Percentiles rank a stretch among this genome's conserved stretches.
Evolutionary conservation across 2,113 vertebrate genomes (phyloP).

Genomic region (Cavia porcellus): DNA sequence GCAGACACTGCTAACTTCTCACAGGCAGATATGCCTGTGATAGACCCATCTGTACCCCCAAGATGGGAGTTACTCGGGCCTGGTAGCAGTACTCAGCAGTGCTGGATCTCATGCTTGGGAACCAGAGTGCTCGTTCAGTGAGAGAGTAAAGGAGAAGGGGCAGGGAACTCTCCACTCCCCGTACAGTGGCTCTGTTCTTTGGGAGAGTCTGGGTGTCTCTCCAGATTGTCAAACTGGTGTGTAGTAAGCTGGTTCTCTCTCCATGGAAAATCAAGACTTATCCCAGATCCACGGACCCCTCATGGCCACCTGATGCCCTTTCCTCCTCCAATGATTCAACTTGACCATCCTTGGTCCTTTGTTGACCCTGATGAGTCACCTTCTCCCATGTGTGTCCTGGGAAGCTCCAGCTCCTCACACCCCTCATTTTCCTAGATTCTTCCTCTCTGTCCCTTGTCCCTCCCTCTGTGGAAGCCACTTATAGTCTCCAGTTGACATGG

Average conservation of each 20-base stretch:
- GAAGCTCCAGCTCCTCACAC: not conserved
- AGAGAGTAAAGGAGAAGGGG: not conserved
- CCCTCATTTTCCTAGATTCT: not conserved
- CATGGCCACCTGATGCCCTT: not conserved
- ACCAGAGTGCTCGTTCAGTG: not conserved
- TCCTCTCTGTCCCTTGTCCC: fast-evolving
- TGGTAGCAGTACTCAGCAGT: not conserved
- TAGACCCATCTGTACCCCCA: not conserved
- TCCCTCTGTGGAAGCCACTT: fast-evolving
- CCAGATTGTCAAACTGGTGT: not conserved
- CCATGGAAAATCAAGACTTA: not conserved
- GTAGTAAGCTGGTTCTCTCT: not conserved
- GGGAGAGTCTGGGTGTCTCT: not conserved
- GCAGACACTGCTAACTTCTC: not conserved
- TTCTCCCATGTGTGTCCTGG: fast-evolving
- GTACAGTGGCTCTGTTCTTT: not conserved
- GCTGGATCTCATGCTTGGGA: not conserved
- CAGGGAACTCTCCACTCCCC: not conserved
- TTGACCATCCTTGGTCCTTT: not conserved
- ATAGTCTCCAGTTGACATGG: not conserved
- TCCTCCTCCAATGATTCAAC: not conserved
- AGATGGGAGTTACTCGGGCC: not conserved
- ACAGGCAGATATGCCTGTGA: not conserved
- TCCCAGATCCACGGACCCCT: not conserved
- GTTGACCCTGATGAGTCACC: not conserved